Base-by-base conservation (phyloP, 2,888 invertebrate species). In the Leptogaster cylindrica region DNA sequence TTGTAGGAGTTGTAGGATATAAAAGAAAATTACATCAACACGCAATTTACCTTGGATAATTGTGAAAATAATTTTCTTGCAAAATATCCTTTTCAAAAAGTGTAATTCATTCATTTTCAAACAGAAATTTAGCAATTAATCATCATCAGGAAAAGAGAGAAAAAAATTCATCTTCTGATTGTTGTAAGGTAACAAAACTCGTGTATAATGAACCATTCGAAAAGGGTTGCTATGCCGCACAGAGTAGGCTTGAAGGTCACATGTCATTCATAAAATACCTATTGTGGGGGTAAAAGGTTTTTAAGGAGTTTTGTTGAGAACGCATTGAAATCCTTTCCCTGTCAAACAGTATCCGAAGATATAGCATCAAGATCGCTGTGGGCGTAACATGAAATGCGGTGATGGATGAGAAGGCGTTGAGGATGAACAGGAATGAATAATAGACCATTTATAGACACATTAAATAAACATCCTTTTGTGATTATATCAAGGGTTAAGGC, bases 181-280 rank as follows among this genome's bases (percentile, higher is more conserved):
- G n/a, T n/a, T n/a, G n/a, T n/a, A n/a, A n/a, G n/a, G n/a, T n/a
- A n/a, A n/a, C n/a, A n/a, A n/a, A n/a, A n/a, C n/a, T n/a, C n/a
- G n/a, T n/a, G n/a, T n/a, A n/a, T n/a, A n/a, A n/a, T n/a, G n/a
- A n/a, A n/a, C n/a, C n/a, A n/a, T n/a, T 5, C 44, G 23, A 46
- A 46, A 46, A 46, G 46, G 46, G 23, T 46, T 46, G 46, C 12
- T 25, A 46, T 46, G 23, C n/a, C 23, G 10, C 46, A 46, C 16
- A 23, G 1, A 46, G n/a, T 46, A 12, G 20, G 25, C 6, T 20
- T 25, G 23, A 46, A 46, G 46, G 46, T 46, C 23, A 46, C 8
- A 23, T 46, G 10, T 46, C 23, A 23, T n/a, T n/a, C 20, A 6
- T 23, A 46, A 5, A 6, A 20, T 25, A 46, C 25, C 46, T 46